Evolutionary conservation across 2,113 vertebrate species (phyloP), one percentile per base, ranked within the genome.

Genomic region (Pluvialis apricaria): DNA sequence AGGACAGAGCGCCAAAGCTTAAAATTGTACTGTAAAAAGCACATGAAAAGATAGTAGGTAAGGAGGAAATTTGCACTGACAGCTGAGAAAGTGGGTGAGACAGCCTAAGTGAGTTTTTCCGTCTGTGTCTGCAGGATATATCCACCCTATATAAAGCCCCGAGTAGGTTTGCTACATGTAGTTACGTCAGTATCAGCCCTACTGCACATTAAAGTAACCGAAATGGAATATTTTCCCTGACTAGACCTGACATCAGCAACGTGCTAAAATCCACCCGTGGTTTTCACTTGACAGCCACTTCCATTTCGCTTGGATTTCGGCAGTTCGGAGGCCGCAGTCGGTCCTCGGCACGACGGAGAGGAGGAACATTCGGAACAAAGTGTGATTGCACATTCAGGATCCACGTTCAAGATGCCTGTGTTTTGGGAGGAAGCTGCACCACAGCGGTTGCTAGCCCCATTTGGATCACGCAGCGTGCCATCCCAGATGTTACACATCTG

Each of bases 391-490:
- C 44, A 1, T 4, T 14, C 68, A 26, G 85, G 64, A n/a, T 2
- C 10, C 22, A 4, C 9, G n/a, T 8, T 25, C 26, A 6, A 21
- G 47, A 13, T 7, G 65, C 52, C 75, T 15, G 47, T 3, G 84
- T 10, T 45, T 4, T 15, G 22, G 1, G 42, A 84, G 64, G 73
- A 44, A 88, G 55, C 51, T 5, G 38, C 82, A 47, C 4, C 7
- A 9, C 22, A 44, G 79, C 82, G 21, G 36, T 17, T 7, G 8
- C 25, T n/a, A 45, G 7, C 11, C 66, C 54, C 7, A 0, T 3
- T 1, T 1, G 58, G 45, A 25, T 4, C 34, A 1, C 2, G 24
- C 10, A 1, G 2, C 40, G 42, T 0, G 31, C 11, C 1, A 0
- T 8, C 76, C 88, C 93, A 95, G 95, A 22, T 79, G 93, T 29